A percentile compares a stretch with the other conserved stretches of the same genome.
Conservation (phyloP, 2,113 vertebrate genomes). For the Elachura formosa region DNA sequence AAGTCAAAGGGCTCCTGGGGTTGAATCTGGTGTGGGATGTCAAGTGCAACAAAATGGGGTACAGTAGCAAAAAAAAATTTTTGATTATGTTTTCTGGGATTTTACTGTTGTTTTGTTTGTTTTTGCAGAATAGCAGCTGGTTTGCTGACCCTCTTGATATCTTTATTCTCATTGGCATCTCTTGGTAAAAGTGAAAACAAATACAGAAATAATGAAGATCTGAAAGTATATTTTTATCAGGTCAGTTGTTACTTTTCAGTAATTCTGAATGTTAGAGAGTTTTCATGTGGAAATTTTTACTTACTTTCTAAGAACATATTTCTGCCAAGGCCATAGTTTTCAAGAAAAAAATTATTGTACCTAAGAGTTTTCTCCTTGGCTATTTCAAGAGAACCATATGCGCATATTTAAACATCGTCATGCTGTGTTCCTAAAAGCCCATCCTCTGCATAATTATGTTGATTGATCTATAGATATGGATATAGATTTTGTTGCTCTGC, state of each 20-base stretch:
- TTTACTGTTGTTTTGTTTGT: background rate
- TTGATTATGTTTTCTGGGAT: background rate
- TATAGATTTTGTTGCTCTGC: background rate
- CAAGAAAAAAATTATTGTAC: background rate
- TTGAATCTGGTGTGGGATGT: background rate
- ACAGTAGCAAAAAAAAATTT: background rate
- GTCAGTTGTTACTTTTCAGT: conserved; percentile 66
- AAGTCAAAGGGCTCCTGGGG: background rate
- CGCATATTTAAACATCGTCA: background rate
- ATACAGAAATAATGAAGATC: conserved; percentile 54
- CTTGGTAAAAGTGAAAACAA: conserved; percentile 65
- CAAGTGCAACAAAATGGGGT: rapidly evolving
- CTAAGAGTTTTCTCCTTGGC: background rate
- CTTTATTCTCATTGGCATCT: conserved; percentile 66
- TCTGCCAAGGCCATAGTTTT: background rate
- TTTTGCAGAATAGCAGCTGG: conserved; percentile 78
- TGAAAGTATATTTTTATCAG: conserved; percentile 76
- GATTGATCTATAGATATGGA: background rate
- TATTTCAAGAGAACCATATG: background rate
- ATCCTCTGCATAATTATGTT: background rate
- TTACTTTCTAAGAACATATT: background rate
- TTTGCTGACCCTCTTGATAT: conserved; percentile 76
- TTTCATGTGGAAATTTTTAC: background rate
- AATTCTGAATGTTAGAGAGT: background rate
- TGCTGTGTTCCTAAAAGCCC: background rate